phyloP scores from a whole-genome alignment of 2,113 vertebrate species.

The Petroica traversi region DNA sequence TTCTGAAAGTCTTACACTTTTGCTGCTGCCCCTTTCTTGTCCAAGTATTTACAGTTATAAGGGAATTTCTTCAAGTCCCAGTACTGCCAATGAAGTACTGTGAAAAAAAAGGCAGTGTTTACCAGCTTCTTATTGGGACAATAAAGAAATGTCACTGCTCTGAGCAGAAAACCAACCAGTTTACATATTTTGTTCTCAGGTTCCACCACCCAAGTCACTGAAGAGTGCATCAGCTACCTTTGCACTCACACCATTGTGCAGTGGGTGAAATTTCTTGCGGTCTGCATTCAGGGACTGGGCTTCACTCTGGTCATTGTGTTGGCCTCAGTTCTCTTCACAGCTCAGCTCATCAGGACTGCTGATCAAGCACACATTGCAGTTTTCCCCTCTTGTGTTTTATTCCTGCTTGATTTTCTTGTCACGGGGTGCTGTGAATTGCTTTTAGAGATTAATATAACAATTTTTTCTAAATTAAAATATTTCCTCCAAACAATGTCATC shows the following conservation, averaged over 20 bases:
- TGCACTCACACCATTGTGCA: background rate
- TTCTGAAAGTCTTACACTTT: background rate
- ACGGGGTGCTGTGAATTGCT: background rate
- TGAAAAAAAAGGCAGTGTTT: background rate
- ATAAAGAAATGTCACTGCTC: background rate
- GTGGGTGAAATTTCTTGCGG: background rate
- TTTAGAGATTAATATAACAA: background rate
- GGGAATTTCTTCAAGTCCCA: background rate
- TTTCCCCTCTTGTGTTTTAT: background rate
- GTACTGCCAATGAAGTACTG: background rate
- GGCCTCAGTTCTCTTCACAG: background rate
- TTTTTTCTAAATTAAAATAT: slow-evolving; percentile 5
- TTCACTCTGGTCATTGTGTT: background rate
- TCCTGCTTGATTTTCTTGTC: background rate
- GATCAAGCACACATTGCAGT: background rate
- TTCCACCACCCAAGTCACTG: background rate
- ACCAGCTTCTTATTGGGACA: background rate
- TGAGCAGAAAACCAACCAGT: background rate
- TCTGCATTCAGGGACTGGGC: background rate
- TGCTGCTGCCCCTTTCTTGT: background rate
- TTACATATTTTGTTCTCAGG: background rate
- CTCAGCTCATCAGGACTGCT: background rate
- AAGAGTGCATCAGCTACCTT: background rate
- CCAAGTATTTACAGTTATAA: background rate
- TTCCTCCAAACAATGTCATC: background rate